These are phyloP conservation scores for Hofmannophila pseudospretella DNA, from an alignment of 2,888 invertebrate species.

Conservation along the genomic window DNA sequence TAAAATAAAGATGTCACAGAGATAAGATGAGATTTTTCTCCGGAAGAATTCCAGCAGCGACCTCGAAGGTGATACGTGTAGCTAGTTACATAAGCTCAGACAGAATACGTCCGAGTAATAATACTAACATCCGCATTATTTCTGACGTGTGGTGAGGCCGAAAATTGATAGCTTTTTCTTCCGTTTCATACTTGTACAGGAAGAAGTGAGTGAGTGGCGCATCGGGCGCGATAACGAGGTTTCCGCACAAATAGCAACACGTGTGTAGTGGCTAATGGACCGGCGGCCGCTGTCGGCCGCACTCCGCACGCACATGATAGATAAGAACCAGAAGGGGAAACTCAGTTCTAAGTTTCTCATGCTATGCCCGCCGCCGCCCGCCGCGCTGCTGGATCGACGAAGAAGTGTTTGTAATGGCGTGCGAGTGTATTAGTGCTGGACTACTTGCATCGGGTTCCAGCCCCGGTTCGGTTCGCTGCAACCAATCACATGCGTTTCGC, in stretches of 20 bases:
- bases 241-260: conserved; percentile 49
- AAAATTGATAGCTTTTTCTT: conserved; percentile 39
- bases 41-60: too few species aligned
- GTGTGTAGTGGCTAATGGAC: conserved; percentile 43
- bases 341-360: too few species aligned
- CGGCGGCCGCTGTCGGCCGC: conserved; percentile 19
- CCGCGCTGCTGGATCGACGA: not conserved
- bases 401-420: too few species aligned
- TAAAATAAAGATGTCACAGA: too few species aligned
- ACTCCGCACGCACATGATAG: conserved; percentile 14
- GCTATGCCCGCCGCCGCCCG: not conserved
- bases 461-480: too few species aligned
- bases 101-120: not conserved
- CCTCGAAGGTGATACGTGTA: too few species aligned
- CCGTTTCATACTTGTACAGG: conserved; percentile 26
- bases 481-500: too few species aligned
- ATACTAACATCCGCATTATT: conserved; percentile 1
- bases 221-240: conserved; percentile 46
- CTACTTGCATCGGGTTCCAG: too few species aligned
- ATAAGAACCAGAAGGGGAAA: too few species aligned
- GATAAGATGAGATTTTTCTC: too few species aligned
- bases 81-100: not conserved
- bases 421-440: too few species aligned
- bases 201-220: conserved; percentile 34
- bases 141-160: conserved; percentile 11